A percentile compares a stretch with the other conserved stretches of the same genome.
These are phyloP conservation scores for Penaeus indicus DNA, from an alignment of 1,140 invertebrate genomes.

Conservation along the genomic window DNA sequence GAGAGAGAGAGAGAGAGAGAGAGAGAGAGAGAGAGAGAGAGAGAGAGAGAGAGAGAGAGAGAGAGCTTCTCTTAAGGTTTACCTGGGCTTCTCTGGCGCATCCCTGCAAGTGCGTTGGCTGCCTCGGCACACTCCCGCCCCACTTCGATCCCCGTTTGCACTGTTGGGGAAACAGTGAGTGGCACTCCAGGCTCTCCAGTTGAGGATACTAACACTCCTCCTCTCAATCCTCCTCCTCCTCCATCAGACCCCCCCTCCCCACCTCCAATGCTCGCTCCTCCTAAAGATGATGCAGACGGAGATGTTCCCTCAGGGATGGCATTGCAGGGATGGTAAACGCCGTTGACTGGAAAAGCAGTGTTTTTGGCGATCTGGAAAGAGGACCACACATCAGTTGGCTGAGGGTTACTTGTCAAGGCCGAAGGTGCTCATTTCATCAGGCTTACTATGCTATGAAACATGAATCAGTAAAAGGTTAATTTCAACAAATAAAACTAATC, in stretches of 20 bases:
- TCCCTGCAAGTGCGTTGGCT: conserved; percentile 36
- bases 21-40: too few species aligned
- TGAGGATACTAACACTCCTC: conserved; percentile 20
- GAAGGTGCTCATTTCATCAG: too few species aligned
- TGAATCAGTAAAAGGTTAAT: too few species aligned
- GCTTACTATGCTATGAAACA: too few species aligned
- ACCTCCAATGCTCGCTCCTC: conserved; percentile 17
- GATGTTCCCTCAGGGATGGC: conserved; percentile 53
- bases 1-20: too few species aligned
- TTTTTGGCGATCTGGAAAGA: conserved; percentile 76
- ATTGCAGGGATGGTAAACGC: conserved; percentile 68
- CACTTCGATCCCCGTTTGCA: conserved; percentile 76
- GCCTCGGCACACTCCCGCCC: conserved; percentile 76
- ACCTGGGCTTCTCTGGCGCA: conserved; percentile 44
- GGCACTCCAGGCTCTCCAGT: conserved; percentile 31
- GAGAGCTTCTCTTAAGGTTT: not conserved
- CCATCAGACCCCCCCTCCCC: conserved; percentile 57
- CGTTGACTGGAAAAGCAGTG: conserved; percentile 79
- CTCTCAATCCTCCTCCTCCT: conserved; percentile 39
- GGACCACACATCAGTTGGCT: not conserved
- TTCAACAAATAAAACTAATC: too few species aligned
- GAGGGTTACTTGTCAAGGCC: too few species aligned
- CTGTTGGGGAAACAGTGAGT: conserved; percentile 57
- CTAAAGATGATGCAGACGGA: conserved; percentile 23
- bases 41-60: too few species aligned